Evolutionary conservation across 2,113 vertebrate genomes (phyloP).

Genomic region (Dicaeum eximium): DNA sequence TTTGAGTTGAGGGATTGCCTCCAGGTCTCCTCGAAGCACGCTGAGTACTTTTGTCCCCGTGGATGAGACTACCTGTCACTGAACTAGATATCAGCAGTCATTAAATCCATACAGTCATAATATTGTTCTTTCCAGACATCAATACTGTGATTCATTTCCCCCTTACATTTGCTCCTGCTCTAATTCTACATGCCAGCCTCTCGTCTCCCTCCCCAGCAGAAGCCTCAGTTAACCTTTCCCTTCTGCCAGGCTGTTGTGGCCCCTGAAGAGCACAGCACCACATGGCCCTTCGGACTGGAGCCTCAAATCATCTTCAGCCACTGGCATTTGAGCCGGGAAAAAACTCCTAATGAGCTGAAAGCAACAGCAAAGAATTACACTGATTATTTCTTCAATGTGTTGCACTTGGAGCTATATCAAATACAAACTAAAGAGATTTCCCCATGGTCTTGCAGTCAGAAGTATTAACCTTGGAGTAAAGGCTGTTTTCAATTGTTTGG

Average conservation of each 20-base stretch:
- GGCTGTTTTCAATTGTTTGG: neutral
- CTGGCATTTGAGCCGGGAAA: neutral
- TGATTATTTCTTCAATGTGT: neutral
- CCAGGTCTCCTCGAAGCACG: slow-evolving; percentile 29
- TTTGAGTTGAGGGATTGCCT: slow-evolving; percentile 29
- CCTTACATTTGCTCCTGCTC: neutral
- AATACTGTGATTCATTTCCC: slow-evolving; percentile 1
- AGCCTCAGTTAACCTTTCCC: neutral
- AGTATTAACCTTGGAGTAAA: neutral
- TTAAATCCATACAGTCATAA: slow-evolving; percentile 17
- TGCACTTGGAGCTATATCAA: neutral
- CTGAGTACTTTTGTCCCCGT: slow-evolving; percentile 24
- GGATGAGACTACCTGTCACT: slow-evolving; percentile 33
- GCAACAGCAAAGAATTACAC: neutral
- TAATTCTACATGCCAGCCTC: neutral
- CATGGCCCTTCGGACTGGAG: neutral
- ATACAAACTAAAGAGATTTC: neutral
- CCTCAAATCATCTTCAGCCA: neutral
- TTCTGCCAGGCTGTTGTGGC: neutral
- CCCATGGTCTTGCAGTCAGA: neutral
- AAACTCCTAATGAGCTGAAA: neutral
- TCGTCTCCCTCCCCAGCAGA: neutral
- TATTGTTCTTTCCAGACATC: slow-evolving; percentile 27
- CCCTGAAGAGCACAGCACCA: neutral
- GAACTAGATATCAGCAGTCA: slow-evolving; percentile 13